A percentile compares a stretch with the other conserved stretches of the same genome.
Conservation (phyloP, 2,113 vertebrate genomes). For the Anser brachyrhynchus region DNA sequence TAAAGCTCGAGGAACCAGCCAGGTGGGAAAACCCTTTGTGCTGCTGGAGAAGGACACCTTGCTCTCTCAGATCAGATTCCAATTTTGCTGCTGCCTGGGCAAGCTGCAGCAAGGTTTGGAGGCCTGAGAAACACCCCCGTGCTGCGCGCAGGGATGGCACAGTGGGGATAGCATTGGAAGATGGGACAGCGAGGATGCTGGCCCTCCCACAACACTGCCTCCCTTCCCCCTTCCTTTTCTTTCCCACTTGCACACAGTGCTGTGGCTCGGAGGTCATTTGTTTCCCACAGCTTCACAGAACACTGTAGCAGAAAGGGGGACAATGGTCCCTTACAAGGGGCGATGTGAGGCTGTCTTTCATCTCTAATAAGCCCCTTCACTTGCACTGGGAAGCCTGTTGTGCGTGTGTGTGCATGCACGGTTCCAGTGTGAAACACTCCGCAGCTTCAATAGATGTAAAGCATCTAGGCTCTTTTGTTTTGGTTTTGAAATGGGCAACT, state of each 20-base stretch:
- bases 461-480: conserved; percentile 57
- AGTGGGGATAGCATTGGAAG: conserved; percentile 5
- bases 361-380: conserved; percentile 81
- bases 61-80: neutral
- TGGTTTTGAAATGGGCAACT: conserved; percentile 42
- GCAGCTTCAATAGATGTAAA: conserved; percentile 67
- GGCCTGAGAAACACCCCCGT: neutral
- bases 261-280: conserved; percentile 81
- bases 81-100: conserved; percentile 22
- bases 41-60: conserved; percentile 7
- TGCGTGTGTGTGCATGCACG: conserved; percentile 40
- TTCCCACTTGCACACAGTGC: conserved; percentile 69
- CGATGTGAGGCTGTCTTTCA: conserved; percentile 77
- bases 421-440: conserved; percentile 66
- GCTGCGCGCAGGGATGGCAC: neutral
- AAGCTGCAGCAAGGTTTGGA: conserved; percentile 15
- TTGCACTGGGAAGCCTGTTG: conserved; percentile 67
- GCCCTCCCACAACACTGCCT: conserved; percentile 26
- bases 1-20: neutral
- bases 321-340: conserved; percentile 79
- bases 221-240: conserved; percentile 66
- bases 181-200: neutral
- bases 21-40: neutral
- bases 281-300: conserved; percentile 84
- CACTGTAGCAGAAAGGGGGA: conserved; percentile 77